Percentiles rank a stretch among this genome's conserved stretches.
phyloP scores from a whole-genome alignment of 2,797 vertebrate genomes.

The Lepus townsendii region DNA sequence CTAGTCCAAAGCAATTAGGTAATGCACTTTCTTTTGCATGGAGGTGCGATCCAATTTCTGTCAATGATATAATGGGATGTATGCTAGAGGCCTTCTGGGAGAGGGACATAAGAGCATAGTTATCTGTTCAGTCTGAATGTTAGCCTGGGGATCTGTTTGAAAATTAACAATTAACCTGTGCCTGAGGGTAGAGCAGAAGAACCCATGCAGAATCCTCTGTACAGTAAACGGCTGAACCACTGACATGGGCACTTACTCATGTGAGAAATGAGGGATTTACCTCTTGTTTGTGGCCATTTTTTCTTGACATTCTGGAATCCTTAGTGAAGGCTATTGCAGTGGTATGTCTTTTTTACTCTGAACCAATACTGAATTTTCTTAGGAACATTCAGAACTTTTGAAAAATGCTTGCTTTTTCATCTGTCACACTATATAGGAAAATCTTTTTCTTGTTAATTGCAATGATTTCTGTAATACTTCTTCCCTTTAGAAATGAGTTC shows the following conservation, averaged over 20 bases:
- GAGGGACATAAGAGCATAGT: neutral
- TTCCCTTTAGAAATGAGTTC: conserved; percentile 23
- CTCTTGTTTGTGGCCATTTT: neutral
- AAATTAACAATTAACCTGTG: neutral
- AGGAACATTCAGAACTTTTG: neutral
- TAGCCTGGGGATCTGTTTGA: neutral
- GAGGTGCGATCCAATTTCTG: neutral
- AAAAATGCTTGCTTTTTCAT: conserved; percentile 18
- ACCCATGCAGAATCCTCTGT: neutral
- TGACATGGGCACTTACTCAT: neutral
- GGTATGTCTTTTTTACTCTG: conserved; percentile 6
- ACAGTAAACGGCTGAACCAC: neutral
- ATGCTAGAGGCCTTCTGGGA: neutral
- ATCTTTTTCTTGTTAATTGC: conserved; percentile 1
- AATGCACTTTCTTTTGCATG: neutral
- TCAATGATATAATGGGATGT: neutral
- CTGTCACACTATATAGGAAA: neutral
- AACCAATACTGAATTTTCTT: neutral
- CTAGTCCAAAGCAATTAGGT: neutral
- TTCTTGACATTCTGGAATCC: neutral
- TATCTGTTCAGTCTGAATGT: neutral
- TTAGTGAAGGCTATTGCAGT: neutral
- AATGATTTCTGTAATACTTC: conserved; percentile 39
- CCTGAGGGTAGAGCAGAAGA: neutral
- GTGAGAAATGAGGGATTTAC: neutral